Evolutionary conservation across 2,113 vertebrate species (phyloP).

Genomic region (Sebastes schlegelii): DNA sequence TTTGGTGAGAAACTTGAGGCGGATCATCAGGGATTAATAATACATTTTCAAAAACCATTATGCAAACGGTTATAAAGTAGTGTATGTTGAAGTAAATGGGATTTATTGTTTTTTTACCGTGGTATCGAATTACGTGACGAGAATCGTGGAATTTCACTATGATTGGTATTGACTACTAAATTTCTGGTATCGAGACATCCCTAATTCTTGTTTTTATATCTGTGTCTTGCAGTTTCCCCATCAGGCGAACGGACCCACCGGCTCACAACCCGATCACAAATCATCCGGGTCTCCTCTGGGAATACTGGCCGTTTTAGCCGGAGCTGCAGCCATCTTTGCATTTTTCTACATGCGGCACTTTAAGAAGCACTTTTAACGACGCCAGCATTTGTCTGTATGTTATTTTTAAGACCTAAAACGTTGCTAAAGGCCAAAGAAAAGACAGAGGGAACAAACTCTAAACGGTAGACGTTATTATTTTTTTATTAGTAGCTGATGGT

Average conservation of each 20-base stretch:
- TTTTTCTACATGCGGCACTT: constrained; percentile 62
- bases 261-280: constrained; percentile 48
- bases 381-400: neutral
- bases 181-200: too few species aligned
- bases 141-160: too few species aligned
- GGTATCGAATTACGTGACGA: too few species aligned
- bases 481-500: constrained; percentile 40
- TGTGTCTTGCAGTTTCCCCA: constrained; percentile 59
- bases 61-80: too few species aligned
- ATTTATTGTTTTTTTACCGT: too few species aligned
- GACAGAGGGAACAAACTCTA: constrained; percentile 43
- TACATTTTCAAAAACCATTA: too few species aligned
- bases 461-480: constrained; percentile 46
- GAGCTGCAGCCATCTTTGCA: constrained; percentile 15
- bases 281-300: constrained; percentile 34
- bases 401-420: constrained; percentile 67
- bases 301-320: constrained; percentile 46
- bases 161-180: too few species aligned
- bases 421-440: constrained; percentile 72
- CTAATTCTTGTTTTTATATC: neutral
- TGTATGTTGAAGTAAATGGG: too few species aligned
- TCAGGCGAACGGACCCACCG: constrained; percentile 68
- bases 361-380: constrained; percentile 63
- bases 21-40: too few species aligned
- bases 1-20: too few species aligned